phyloP scores from a whole-genome alignment of 1,140 invertebrate genomes.

The Melipona quadrifasciata region DNA sequence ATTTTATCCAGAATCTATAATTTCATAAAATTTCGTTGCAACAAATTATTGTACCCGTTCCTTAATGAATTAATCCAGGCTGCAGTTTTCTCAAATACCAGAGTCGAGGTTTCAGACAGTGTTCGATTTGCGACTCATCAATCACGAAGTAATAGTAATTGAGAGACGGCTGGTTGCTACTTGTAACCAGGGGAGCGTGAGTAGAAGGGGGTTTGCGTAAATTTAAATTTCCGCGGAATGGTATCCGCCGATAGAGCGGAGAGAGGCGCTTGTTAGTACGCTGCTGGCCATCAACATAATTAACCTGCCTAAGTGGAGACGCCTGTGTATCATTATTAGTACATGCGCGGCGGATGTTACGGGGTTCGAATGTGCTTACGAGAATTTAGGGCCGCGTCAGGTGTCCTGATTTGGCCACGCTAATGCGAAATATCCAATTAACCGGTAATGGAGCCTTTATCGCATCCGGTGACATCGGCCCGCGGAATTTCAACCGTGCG shows the following conservation, averaged over 20 bases:
- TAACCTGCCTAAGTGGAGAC: slow-evolving; percentile 73
- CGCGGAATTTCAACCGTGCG: slow-evolving; percentile 27
- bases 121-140: too few relatives aligned
- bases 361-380: slow-evolving; percentile 63
- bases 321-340: slow-evolving; percentile 76
- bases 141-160: slow-evolving; percentile 37
- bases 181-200: not conserved
- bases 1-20: too few relatives aligned
- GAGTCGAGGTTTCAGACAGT: not conserved
- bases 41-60: too few relatives aligned
- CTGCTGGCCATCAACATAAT: slow-evolving; percentile 72
- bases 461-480: slow-evolving; percentile 28
- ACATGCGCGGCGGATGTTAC: slow-evolving; percentile 61
- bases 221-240: slow-evolving; percentile 62
- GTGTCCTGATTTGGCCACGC: slow-evolving; percentile 61
- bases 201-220: slow-evolving; percentile 36
- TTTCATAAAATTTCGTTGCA: too few relatives aligned
- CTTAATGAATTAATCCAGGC: too few relatives aligned
- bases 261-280: slow-evolving; percentile 55
- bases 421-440: slow-evolving; percentile 69
- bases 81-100: not conserved
- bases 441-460: slow-evolving; percentile 60
- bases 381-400: slow-evolving; percentile 62
- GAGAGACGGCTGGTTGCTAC: not conserved
- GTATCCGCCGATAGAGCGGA: slow-evolving; percentile 45